Base-by-base conservation (phyloP, 2,797 vertebrate species). In the Tenualosa ilisha region DNA sequence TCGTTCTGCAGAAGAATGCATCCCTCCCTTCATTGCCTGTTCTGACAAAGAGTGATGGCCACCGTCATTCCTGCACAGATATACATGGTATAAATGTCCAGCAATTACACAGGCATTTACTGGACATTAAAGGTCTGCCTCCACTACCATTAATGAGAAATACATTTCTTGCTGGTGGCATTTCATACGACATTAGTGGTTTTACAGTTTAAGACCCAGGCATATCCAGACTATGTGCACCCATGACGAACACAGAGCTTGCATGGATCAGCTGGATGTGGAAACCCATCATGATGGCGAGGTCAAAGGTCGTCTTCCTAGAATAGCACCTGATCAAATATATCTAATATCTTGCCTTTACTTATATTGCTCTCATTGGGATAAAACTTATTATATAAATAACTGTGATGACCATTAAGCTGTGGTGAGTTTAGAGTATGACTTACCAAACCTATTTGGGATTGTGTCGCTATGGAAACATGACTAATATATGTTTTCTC, bases 31-130 rank as follows among this genome's bases (percentile, higher is more conserved):
- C 81, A 81, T 82, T 56, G 81, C 51, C 82, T 15, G 83, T 9
- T 46, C 82, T 84, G 82, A 85, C 50, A 84, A 84, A 72, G 61
- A 68, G 31, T 86, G 86, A 86, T 82, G 84, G 86, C 75, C 79
- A 50, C 86, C 51, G 54, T 83, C 84, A 87, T 88, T 88, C 87
- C 85, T 87, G 86, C 83, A 82, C 9, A 12, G 79, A 65, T 84
- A 83, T 84, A 85, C 75, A 56, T 83, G 81, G 88, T 86, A 59
- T 86, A 82, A 87, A 82, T 86, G 72, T 50, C 26, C 50, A 56
- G 56, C 85, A 75, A 88, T 88, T 86, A 89, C 53, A 54, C 63
- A 61, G 84, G 72, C 24, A 83, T 86, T 87, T 84, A 86, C 82
- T 86, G 85, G 85, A 88, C 87, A 87, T 54, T 46, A 46, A 40